phyloP scores from a whole-genome alignment of 23 tunicate species.

The Styela plicata region DNA sequence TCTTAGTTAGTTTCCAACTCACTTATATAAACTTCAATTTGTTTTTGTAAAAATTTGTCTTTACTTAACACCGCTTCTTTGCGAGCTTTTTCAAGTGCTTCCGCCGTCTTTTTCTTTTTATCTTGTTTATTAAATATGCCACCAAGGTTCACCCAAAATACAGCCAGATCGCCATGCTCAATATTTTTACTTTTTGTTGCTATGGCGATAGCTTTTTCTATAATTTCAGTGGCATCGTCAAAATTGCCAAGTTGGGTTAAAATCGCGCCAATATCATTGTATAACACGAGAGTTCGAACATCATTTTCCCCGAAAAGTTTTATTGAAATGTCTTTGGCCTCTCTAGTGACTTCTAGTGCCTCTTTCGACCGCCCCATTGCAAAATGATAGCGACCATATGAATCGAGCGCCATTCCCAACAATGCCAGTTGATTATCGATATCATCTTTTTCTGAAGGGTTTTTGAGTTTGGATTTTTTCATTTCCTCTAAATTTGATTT shows the following conservation, averaged over 20 bases:
- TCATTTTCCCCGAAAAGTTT: constrained; percentile 62
- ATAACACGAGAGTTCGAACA: constrained; percentile 57
- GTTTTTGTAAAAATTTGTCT: constrained; percentile 33
- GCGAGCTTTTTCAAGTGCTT: constrained; percentile 36
- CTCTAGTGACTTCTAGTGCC: constrained; percentile 51
- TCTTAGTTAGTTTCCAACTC: background rate
- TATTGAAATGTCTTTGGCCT: constrained; percentile 52
- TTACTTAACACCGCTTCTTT: constrained; percentile 52
- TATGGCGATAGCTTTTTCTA: constrained; percentile 24
- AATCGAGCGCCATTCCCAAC: constrained; percentile 89
- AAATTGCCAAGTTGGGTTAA: constrained; percentile 29
- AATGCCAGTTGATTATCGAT: constrained; percentile 33
- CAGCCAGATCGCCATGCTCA: constrained; percentile 43
- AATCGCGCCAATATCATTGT: constrained; percentile 63
- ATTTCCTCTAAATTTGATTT: constrained; percentile 38
- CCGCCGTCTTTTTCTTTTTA: constrained; percentile 29
- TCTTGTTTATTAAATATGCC: constrained; percentile 41
- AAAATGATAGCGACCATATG: constrained; percentile 72
- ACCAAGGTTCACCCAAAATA: constrained; percentile 60
- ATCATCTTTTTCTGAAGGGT: background rate
- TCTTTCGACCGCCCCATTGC: constrained; percentile 15
- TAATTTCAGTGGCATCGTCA: constrained; percentile 34
- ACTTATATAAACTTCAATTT: constrained; percentile 13
- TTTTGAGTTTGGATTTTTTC: constrained; percentile 14
- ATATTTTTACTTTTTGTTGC: constrained; percentile 9